Percentiles rank a stretch among this genome's conserved stretches.
Conservation (phyloP, 1,140 invertebrate genomes). For the Tetraneura akinire region DNA sequence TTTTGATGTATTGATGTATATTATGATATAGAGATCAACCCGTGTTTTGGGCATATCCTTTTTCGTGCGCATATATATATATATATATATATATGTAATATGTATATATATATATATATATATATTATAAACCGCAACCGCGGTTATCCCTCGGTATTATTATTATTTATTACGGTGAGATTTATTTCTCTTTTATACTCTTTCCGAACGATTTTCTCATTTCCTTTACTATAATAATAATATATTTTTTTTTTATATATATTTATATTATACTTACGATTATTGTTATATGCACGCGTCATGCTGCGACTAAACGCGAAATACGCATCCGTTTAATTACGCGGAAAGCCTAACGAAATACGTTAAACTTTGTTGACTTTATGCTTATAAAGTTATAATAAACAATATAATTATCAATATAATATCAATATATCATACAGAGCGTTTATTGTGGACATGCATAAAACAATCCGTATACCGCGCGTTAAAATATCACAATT, state of each 20-base stretch:
- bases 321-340: conserved; percentile 1
- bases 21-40: conserved; percentile 37
- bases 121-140: conserved; percentile 10
- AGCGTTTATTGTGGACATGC: too few species aligned
- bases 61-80: too few species aligned
- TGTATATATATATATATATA: too few species aligned
- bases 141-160: conserved; percentile 15
- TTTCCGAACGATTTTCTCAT: conserved; percentile 1
- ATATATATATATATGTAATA: too few species aligned
- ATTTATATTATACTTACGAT: background rate
- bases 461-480: too few species aligned
- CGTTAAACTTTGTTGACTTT: too few species aligned
- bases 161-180: background rate
- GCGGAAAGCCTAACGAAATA: background rate
- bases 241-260: too few species aligned
- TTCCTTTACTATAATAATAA: too few species aligned
- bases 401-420: too few species aligned
- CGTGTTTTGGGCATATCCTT: conserved; percentile 29
- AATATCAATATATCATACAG: too few species aligned
- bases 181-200: conserved; percentile 38
- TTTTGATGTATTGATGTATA: conserved; percentile 35
- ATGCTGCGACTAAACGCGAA: background rate
- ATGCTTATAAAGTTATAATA: too few species aligned
- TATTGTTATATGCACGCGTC: background rate
- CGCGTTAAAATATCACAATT: too few species aligned